Base-by-base conservation (phyloP, 1,140 invertebrate genomes). In the Pogonognathellus flavescens region DNA sequence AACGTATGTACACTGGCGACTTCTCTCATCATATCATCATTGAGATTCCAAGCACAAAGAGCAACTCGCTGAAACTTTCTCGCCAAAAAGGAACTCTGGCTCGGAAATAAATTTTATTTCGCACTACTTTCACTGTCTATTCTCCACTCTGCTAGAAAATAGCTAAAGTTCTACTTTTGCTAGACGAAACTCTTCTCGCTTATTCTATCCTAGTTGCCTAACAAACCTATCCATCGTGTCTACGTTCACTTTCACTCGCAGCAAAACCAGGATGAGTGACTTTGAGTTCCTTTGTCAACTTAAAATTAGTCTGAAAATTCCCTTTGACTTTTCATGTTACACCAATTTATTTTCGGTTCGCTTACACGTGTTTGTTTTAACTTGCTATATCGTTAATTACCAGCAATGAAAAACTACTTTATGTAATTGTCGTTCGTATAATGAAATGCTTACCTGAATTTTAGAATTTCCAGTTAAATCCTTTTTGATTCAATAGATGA, bases 21-120 rank as follows among this genome's bases (percentile, higher is more conserved):
- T 76, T 76, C 70, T 76, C 70, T 76, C 70, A 76, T 76, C 70
- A 76, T 76, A 76, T 76, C 70, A 76, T 76, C 70, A 76, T 76
- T 76, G 70, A 31, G 70, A 76, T 76, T 76, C 70, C 70, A 76
- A 76, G 70, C 70, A 76, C 70, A 76, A 76, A 76, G 70, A 76
- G 70, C 70, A 76, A 76, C 41, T 76, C 70, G 70, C 70, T 31
- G 70, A 76, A 76, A 76, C 70, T 76, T 76, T 76, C 70, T 76
- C 70, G 41, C 70, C 70, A 50, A 49, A 76, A 76, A 76, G 70
- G n/a, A 76, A 76, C 70, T 76, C 70, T 76, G n/a, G 70, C 31
- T 76, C n/a, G 41, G 70, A 76, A 76, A 76, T 76, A 76, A 76
- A 76, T 76, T 76, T 76, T 76, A 76, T 76, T 76, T 76, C 70